Percentiles rank a stretch among this genome's conserved stretches.
Conservation (phyloP, 2,113 vertebrate genomes). For the Heterotis niloticus region DNA sequence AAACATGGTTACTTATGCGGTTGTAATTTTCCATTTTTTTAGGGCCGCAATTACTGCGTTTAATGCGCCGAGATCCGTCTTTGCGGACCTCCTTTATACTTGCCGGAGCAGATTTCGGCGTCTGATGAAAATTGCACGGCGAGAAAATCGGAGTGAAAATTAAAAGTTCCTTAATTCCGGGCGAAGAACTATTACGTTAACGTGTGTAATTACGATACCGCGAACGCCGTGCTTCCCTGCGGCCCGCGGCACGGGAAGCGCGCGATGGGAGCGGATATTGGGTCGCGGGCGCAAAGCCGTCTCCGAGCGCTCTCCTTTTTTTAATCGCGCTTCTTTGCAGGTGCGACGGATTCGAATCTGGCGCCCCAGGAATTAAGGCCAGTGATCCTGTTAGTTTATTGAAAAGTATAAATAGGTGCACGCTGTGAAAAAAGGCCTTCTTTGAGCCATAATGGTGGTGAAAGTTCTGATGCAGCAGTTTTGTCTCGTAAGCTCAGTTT, state of each 20-base stretch:
- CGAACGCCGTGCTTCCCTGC: slow-evolving; percentile 61
- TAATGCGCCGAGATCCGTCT: slow-evolving; percentile 45
- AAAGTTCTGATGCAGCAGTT: too few relatives aligned
- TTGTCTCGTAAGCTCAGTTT: too few relatives aligned
- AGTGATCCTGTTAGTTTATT: too few relatives aligned
- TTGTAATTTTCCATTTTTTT: slow-evolving; percentile 38
- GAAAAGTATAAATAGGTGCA: too few relatives aligned
- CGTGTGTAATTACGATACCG: slow-evolving; percentile 65
- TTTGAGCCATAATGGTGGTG: too few relatives aligned
- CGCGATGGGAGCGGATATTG: slow-evolving; percentile 28
- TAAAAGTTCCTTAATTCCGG: slow-evolving; percentile 57
- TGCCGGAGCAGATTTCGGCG: slow-evolving; percentile 53
- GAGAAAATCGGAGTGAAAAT: slow-evolving; percentile 56
- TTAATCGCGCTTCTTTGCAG: too few relatives aligned
- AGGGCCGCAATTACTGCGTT: slow-evolving; percentile 41
- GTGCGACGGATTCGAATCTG: too few relatives aligned
- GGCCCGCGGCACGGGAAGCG: slow-evolving; percentile 55
- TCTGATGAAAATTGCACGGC: slow-evolving; percentile 60
- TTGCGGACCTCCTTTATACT: slow-evolving; percentile 45
- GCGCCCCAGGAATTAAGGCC: too few relatives aligned
- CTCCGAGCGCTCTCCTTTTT: too few relatives aligned
- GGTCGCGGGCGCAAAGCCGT: too few relatives aligned
- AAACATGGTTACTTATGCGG: slow-evolving; percentile 39
- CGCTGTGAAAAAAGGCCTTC: too few relatives aligned
- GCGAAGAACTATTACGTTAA: slow-evolving; percentile 57